These are phyloP conservation scores for Nycticebus coucang DNA, from an alignment of 2,113 vertebrate genomes.

Conservation along the genomic window DNA sequence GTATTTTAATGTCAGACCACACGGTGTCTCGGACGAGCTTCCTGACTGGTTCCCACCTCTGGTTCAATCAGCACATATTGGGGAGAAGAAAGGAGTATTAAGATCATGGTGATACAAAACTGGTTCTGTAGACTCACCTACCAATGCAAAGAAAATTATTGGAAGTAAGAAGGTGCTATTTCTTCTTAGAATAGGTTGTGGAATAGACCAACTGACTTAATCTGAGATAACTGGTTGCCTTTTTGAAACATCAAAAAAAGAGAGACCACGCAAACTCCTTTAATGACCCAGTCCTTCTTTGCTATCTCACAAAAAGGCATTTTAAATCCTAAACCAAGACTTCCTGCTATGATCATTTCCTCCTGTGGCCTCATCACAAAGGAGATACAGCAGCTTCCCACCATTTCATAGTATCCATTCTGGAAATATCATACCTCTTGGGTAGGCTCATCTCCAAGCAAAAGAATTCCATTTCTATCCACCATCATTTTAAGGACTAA, in stretches of 20 bases:
- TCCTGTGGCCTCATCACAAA: slow-evolving; percentile 39
- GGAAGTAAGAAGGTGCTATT: neutral
- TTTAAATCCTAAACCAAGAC: slow-evolving; percentile 63
- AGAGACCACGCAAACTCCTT: neutral
- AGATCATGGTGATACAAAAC: neutral
- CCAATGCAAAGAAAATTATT: neutral
- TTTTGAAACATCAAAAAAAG: slow-evolving; percentile 28
- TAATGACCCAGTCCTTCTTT: slow-evolving; percentile 21
- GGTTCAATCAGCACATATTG: neutral
- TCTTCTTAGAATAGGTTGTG: neutral
- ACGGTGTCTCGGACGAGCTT: neutral
- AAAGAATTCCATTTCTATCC: slow-evolving; percentile 62
- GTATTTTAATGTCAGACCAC: neutral
- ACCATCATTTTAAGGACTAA: slow-evolving; percentile 14
- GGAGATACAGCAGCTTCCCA: slow-evolving; percentile 24
- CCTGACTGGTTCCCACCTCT: neutral
- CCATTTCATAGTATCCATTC: neutral
- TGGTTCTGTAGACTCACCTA: neutral
- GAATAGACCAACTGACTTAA: neutral
- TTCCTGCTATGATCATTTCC: slow-evolving; percentile 54
- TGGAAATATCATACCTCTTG: slow-evolving; percentile 24
- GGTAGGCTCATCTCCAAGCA: neutral
- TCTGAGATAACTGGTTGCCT: slow-evolving; percentile 15
- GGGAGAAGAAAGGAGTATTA: neutral
- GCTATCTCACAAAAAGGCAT: slow-evolving; percentile 41